A percentile compares a stretch with the other conserved stretches of the same genome.
Evolutionary conservation across 2,888 invertebrate genomes (phyloP).

Genomic region (Strigamia transsilvanica): DNA sequence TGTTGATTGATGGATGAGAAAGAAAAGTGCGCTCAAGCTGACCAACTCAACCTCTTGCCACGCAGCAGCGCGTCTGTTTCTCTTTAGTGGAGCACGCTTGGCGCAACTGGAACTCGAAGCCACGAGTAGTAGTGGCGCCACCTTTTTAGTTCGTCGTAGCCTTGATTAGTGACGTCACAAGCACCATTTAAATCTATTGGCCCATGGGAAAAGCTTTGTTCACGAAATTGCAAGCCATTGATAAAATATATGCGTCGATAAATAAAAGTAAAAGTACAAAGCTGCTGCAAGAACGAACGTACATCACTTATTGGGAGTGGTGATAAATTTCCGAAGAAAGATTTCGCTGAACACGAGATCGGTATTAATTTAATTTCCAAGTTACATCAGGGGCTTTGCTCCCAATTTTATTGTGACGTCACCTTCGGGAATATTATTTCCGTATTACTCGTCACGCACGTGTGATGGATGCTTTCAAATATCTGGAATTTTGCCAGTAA

Average conservation of each 20-base stretch:
- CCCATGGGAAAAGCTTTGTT: constrained; percentile 16
- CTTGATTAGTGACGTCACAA: constrained; percentile 20
- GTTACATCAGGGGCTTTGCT: not conserved
- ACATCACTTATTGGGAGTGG: not conserved
- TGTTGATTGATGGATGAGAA: constrained; percentile 32
- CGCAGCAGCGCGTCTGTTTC: constrained; percentile 40
- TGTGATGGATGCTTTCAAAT: constrained; percentile 41
- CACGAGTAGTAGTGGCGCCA: constrained; percentile 41
- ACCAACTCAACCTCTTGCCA: constrained; percentile 20
- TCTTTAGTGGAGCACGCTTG: constrained; percentile 19
- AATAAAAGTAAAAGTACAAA: not conserved
- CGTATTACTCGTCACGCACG: constrained; percentile 47
- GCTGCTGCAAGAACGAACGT: not conserved
- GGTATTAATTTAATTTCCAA: not conserved
- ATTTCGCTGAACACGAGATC: not conserved
- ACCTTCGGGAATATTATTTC: constrained; percentile 3
- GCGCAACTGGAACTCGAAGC: constrained; percentile 29
- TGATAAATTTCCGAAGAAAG: not conserved
- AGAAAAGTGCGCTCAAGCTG: constrained; percentile 9
- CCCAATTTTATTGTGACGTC: not conserved
- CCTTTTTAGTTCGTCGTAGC: constrained; percentile 26
- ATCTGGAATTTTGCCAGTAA: constrained; percentile 23
- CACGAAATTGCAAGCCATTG: not conserved
- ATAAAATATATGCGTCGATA: not conserved
- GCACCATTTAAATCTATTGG: constrained; percentile 31